Evolutionary conservation across 2,888 invertebrate genomes (phyloP).

Genomic region (Andrena hattorfiana): DNA sequence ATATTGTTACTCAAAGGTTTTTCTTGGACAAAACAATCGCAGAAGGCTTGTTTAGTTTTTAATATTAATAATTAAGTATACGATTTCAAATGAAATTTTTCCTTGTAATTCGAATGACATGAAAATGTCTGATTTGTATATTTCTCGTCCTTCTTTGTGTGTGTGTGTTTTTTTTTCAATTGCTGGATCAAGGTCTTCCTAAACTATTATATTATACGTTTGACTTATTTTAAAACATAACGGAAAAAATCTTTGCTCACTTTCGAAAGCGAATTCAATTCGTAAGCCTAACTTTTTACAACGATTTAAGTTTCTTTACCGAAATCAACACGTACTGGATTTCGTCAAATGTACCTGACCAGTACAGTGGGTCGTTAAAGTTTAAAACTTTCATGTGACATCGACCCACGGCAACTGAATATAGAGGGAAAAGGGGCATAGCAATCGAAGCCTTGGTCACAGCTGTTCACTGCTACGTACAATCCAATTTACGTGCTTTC

Average conservation of each 20-base stretch:
- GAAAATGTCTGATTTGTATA: not conserved
- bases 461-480: constrained; percentile 57
- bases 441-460: constrained; percentile 71
- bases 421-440: constrained; percentile 43
- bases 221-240: not conserved
- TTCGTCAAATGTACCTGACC: constrained; percentile 51
- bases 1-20: not conserved
- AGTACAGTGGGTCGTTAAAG: constrained; percentile 58
- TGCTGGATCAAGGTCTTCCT: not conserved
- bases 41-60: not conserved
- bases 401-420: constrained; percentile 68
- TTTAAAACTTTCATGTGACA: constrained; percentile 76
- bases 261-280: not conserved
- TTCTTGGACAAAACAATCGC: too few relatives aligned
- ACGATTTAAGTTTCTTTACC: not conserved
- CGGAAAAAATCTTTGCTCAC: not conserved
- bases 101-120: not conserved
- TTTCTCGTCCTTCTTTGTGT: not conserved
- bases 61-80: not conserved
- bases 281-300: not conserved
- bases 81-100: not conserved
- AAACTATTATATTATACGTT: not conserved
- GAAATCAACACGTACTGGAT: constrained; percentile 18
- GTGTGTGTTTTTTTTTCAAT: not conserved
- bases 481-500: constrained; percentile 26